phyloP scores from a whole-genome alignment of 2,113 vertebrate species.

The Elanoides forficatus region DNA sequence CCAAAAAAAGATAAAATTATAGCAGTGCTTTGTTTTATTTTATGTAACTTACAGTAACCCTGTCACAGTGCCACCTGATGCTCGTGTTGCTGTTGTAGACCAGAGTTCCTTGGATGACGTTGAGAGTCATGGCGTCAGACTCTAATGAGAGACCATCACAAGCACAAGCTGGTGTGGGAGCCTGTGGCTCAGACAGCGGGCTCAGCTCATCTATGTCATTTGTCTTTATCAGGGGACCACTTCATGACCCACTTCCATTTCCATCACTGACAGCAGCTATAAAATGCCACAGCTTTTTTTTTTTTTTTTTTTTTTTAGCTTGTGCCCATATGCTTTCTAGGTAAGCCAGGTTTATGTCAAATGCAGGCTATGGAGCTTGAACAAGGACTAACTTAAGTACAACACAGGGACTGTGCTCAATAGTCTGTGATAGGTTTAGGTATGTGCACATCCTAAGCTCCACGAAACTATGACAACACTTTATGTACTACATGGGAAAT shows the following conservation, averaged over 20 bases:
- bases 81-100: fast-evolving
- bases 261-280: not conserved
- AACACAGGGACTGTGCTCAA: fast-evolving
- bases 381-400: not conserved
- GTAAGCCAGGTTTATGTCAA: not conserved
- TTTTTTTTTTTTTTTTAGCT: not conserved
- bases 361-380: not conserved
- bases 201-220: not conserved
- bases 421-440: fast-evolving
- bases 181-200: not conserved
- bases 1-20: not conserved
- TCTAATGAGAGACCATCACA: fast-evolving
- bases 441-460: not conserved
- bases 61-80: not conserved
- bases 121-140: fast-evolving
- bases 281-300: not conserved
- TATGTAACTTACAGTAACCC: not conserved
- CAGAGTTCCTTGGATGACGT: fast-evolving
- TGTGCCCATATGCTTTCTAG: fast-evolving
- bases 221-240: not conserved
- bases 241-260: not conserved
- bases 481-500: fast-evolving
- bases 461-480: not conserved
- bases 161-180: not conserved
- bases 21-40: not conserved